Conservation (phyloP, 1,140 invertebrate genomes). For the Cyclargus thomasi region DNA sequence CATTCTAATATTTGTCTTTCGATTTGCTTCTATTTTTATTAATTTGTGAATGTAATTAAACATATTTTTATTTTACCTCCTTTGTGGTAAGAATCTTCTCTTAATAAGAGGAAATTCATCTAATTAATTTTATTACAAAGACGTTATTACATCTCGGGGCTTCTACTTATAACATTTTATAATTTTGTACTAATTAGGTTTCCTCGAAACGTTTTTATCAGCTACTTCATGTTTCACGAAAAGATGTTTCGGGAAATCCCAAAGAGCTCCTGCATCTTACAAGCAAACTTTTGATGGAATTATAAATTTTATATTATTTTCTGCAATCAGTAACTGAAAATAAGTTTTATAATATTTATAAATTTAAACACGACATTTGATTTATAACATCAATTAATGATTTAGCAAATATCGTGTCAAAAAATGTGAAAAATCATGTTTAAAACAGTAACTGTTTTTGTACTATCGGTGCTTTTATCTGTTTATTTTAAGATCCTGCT, state of each 20-base stretch:
- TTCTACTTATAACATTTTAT: neutral
- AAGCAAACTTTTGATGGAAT: neutral
- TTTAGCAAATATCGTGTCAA: too few relatives aligned
- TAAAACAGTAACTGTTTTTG: too few relatives aligned
- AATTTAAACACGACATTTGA: too few relatives aligned
- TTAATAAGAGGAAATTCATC: neutral
- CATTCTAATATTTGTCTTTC: too few relatives aligned
- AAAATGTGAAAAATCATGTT: too few relatives aligned
- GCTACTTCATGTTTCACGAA: neutral
- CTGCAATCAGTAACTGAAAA: too few relatives aligned
- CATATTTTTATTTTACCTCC: neutral
- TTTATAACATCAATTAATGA: too few relatives aligned
- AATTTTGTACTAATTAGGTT: neutral
- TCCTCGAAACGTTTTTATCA: neutral
- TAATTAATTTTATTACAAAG: slow-evolving; percentile 1
- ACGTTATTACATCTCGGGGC: neutral
- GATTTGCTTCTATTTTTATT: neutral
- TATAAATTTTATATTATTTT: too few relatives aligned
- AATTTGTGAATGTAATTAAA: neutral
- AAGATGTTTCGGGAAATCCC: neutral
- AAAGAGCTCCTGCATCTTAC: neutral
- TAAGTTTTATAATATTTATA: too few relatives aligned
- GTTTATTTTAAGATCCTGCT: too few relatives aligned
- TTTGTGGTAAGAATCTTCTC: neutral
- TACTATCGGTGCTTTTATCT: too few relatives aligned